These are phyloP conservation scores for Lycaena phlaeas DNA, from an alignment of 2,888 invertebrate species.

Conservation along the genomic window DNA sequence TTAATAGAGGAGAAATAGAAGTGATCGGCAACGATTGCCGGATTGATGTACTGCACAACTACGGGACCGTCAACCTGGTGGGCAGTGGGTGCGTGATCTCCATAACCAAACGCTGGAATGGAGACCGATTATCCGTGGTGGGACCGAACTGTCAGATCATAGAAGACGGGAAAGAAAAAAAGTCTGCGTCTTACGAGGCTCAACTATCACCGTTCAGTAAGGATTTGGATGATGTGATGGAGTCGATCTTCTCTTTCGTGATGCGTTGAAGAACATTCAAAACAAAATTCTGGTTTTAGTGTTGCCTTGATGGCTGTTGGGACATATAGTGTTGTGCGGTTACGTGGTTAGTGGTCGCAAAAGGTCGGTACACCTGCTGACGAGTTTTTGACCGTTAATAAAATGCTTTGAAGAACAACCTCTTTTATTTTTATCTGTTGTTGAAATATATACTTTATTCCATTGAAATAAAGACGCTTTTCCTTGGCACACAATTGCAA, in stretches of 20 bases:
- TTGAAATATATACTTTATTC: no score
- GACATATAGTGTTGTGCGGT: neutral
- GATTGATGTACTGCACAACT: constrained; percentile 49
- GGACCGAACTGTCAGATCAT: constrained; percentile 45
- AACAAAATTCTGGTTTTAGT: constrained; percentile 1
- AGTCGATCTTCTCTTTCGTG: constrained; percentile 61
- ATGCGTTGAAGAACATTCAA: constrained; percentile 42
- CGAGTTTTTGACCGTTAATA: neutral
- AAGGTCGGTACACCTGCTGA: neutral
- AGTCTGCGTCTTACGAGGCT: constrained; percentile 42
- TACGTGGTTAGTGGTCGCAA: neutral
- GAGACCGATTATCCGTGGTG: constrained; percentile 48
- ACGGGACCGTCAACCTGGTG: constrained; percentile 51
- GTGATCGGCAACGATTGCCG: constrained; percentile 61
- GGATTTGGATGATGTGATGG: constrained; percentile 61
- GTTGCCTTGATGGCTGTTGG: neutral
- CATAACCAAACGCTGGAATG: constrained; percentile 42
- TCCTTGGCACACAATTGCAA: no score
- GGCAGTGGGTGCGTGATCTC: constrained; percentile 50
- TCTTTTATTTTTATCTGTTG: neutral
- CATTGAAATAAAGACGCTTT: no score
- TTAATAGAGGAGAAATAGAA: constrained; percentile 58
- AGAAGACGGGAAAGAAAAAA: constrained; percentile 52
- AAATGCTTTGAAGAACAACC: neutral
- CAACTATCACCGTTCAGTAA: constrained; percentile 63